Evolutionary conservation across 2,113 vertebrate species (phyloP).

Genomic region (Scytalopus superciliaris): DNA sequence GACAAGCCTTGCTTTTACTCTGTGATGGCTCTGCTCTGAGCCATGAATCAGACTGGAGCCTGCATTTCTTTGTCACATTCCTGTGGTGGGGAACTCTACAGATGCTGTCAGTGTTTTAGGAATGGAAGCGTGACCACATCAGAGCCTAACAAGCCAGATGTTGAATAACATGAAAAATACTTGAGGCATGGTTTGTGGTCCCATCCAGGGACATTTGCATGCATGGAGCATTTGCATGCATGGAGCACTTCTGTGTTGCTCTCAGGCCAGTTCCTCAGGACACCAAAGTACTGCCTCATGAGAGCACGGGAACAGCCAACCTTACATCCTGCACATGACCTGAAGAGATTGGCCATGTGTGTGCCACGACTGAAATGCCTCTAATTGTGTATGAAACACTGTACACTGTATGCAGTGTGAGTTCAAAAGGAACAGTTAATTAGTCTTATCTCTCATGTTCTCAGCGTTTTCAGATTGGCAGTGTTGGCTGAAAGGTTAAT

Average conservation of each 20-base stretch:
- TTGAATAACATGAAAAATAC: neutral
- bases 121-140: slow-evolving; percentile 5
- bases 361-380: neutral
- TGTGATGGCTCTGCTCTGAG: neutral
- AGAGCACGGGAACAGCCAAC: neutral
- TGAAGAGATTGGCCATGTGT: neutral
- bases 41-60: neutral
- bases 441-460: neutral
- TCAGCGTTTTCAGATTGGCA: neutral
- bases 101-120: neutral
- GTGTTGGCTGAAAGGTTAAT: neutral
- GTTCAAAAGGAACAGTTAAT: neutral
- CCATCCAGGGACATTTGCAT: neutral
- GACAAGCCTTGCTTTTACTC: neutral
- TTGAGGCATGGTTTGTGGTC: neutral
- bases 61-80: neutral
- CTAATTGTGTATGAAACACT: neutral
- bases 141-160: neutral
- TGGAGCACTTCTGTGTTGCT: neutral
- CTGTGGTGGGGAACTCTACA: neutral
- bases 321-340: neutral
- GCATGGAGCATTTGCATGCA: neutral
- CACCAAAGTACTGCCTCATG: neutral
- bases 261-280: neutral
- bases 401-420: neutral